phyloP scores from a whole-genome alignment of 1,140 invertebrate genomes.

The Hermetia illucens region DNA sequence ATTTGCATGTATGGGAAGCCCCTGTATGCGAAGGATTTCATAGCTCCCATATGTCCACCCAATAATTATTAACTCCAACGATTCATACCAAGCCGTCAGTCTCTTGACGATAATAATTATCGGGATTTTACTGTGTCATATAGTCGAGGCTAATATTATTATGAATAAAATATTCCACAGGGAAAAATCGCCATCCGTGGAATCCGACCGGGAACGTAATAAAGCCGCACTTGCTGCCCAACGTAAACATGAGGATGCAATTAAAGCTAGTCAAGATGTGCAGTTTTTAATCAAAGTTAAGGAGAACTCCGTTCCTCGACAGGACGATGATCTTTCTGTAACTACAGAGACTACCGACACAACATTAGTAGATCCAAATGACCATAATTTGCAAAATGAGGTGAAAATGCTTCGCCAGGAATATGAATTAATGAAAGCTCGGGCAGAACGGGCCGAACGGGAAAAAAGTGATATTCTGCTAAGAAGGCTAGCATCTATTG shows the following conservation, averaged over 20 bases:
- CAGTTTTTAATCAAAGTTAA: slow-evolving; percentile 32
- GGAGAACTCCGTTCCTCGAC: slow-evolving; percentile 14
- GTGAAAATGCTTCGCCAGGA: slow-evolving; percentile 47
- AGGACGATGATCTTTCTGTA: slow-evolving; percentile 34
- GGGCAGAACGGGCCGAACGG: slow-evolving; percentile 65
- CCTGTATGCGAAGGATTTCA: too few species aligned
- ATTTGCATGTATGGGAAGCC: too few species aligned
- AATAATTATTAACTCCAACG: too few species aligned
- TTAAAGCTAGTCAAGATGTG: slow-evolving; percentile 29
- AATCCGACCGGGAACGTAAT: slow-evolving; percentile 11
- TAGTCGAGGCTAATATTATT: too few species aligned
- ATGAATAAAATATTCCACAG: too few species aligned
- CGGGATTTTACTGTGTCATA: too few species aligned
- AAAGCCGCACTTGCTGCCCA: slow-evolving; percentile 15
- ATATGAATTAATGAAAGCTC: slow-evolving; percentile 35
- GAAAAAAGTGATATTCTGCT: slow-evolving; percentile 78
- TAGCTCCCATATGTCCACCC: too few species aligned
- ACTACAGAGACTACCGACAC: slow-evolving; percentile 32
- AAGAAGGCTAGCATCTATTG: slow-evolving; percentile 56
- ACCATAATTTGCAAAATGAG: slow-evolving; percentile 43
- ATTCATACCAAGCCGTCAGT: too few species aligned
- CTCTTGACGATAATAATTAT: too few species aligned
- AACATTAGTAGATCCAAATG: slow-evolving; percentile 30
- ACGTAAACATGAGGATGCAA: slow-evolving; percentile 4
- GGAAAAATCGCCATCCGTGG: slow-evolving; percentile 11